A percentile compares a stretch with the other conserved stretches of the same genome.
Conservation (phyloP, 1,140 invertebrate genomes). For the Kradibia gibbosae region DNA sequence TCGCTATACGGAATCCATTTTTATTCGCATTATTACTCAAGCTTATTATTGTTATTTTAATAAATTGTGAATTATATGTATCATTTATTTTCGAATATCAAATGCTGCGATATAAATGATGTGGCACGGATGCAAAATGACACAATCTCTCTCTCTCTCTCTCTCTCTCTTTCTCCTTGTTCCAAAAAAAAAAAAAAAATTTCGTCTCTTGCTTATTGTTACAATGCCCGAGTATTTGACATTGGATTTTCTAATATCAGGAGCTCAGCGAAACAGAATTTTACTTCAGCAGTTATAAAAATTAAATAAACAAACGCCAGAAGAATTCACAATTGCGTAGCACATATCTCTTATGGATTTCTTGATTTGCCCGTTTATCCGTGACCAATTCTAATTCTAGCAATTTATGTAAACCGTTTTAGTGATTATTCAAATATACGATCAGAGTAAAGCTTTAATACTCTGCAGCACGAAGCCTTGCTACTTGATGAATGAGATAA, state of each 20-base stretch:
- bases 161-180: too few relatives aligned
- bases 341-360: not conserved
- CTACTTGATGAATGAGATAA: slow-evolving; percentile 26
- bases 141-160: too few relatives aligned
- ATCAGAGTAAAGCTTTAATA: slow-evolving; percentile 10
- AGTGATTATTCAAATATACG: slow-evolving; percentile 27
- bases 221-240: not conserved
- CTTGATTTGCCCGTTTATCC: slow-evolving; percentile 17
- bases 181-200: not conserved
- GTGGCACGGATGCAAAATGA: not conserved
- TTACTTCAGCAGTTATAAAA: too few relatives aligned
- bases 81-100: not conserved
- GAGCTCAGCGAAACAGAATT: not conserved
- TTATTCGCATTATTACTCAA: not conserved
- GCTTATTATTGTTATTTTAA: not conserved
- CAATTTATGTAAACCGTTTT: slow-evolving; percentile 21
- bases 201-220: not conserved
- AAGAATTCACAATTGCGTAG: too few relatives aligned
- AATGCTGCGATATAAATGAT: not conserved
- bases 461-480: not conserved
- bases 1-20: not conserved
- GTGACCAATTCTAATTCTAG: not conserved
- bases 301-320: too few relatives aligned
- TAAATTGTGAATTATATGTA: not conserved
- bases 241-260: too few relatives aligned